These are phyloP conservation scores for Thunnus thynnus DNA, from an alignment of 2,113 vertebrate species.

Conservation along the genomic window DNA sequence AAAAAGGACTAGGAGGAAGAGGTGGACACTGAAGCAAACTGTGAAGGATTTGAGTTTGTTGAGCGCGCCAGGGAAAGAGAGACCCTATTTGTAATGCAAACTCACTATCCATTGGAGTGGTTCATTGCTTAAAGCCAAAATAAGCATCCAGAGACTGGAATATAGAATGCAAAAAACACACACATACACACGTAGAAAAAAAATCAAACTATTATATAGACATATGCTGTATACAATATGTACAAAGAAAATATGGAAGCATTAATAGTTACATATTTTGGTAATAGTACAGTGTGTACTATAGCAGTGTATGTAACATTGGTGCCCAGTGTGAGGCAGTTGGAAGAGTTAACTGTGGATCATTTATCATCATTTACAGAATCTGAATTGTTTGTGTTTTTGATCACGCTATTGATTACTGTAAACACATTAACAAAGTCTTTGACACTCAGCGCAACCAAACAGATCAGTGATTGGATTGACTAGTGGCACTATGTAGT, in stretches of 20 bases:
- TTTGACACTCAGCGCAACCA: constrained; percentile 6
- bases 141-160: constrained; percentile 72
- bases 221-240: constrained; percentile 53
- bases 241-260: constrained; percentile 52
- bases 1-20: constrained; percentile 65
- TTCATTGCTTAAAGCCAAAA: constrained; percentile 82
- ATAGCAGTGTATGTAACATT: constrained; percentile 9
- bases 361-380: constrained; percentile 32
- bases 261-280: constrained; percentile 43
- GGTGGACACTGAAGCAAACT: constrained; percentile 76
- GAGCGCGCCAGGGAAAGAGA: constrained; percentile 48
- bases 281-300: constrained; percentile 42
- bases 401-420: constrained; percentile 13
- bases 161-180: constrained; percentile 63
- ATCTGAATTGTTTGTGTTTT: constrained; percentile 13
- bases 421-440: background rate
- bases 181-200: constrained; percentile 40
- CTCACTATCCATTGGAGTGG: constrained; percentile 65
- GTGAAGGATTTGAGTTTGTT: constrained; percentile 81
- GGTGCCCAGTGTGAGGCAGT: constrained; percentile 14
- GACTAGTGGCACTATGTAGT: constrained; percentile 27
- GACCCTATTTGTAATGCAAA: constrained; percentile 69
- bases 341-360: constrained; percentile 34
- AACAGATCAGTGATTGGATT: constrained; percentile 41
- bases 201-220: constrained; percentile 34